phyloP scores from a whole-genome alignment of 2,113 vertebrate species.

The Leucoraja erinaceus region DNA sequence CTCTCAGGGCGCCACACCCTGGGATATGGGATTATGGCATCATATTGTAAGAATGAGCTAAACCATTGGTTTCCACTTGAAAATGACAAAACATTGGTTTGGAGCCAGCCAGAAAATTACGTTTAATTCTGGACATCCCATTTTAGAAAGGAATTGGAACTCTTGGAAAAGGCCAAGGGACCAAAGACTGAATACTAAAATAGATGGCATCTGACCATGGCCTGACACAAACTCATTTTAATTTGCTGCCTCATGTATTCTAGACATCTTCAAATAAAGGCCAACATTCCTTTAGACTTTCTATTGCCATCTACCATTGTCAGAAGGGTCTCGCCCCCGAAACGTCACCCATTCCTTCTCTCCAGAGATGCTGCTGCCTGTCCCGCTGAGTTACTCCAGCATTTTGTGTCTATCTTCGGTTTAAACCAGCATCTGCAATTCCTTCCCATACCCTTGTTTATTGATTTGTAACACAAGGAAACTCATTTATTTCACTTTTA shows the following conservation, averaged over 20 bases:
- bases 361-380: too few relatives aligned
- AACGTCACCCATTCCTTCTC: too few relatives aligned
- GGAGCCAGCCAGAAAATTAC: background rate
- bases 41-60: too few relatives aligned
- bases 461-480: background rate
- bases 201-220: background rate
- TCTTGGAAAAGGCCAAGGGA: background rate
- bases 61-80: background rate
- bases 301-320: background rate
- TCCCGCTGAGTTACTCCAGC: too few relatives aligned
- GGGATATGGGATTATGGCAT: background rate
- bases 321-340: too few relatives aligned
- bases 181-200: background rate
- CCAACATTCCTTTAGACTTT: background rate
- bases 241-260: background rate
- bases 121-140: background rate
- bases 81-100: background rate
- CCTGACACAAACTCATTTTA: background rate
- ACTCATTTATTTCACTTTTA: background rate
- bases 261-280: background rate
- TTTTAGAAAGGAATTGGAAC: background rate
- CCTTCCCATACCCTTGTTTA: background rate
- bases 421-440: too few relatives aligned
- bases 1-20: too few relatives aligned
- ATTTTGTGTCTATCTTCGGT: too few relatives aligned